These are phyloP conservation scores for Ptychobarbus kaznakovi DNA, from an alignment of 2,797 vertebrate genomes.

Conservation along the genomic window DNA sequence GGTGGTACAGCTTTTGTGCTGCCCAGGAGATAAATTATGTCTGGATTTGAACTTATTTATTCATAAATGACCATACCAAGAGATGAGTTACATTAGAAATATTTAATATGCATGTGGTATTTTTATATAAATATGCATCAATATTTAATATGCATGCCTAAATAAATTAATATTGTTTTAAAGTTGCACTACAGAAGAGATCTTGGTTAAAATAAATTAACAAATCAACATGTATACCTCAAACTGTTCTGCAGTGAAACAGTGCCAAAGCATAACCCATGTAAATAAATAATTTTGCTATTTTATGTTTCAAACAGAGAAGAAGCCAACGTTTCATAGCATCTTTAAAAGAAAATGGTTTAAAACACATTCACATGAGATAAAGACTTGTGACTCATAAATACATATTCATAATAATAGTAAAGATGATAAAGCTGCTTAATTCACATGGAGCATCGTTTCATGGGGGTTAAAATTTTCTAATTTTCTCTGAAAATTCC, in stretches of 20 bases:
- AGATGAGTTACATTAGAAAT: slow-evolving; percentile 26
- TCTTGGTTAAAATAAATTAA: neutral
- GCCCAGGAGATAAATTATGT: slow-evolving; percentile 30
- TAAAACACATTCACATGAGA: slow-evolving; percentile 1
- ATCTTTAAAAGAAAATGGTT: neutral
- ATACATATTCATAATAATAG: neutral
- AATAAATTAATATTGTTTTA: neutral
- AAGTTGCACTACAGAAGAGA: neutral
- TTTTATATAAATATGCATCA: too few relatives aligned
- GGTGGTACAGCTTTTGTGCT: slow-evolving; percentile 22
- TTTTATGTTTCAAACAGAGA: neutral
- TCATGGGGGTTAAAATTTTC: neutral
- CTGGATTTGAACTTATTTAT: slow-evolving; percentile 29
- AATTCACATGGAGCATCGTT: neutral
- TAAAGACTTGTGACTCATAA: neutral
- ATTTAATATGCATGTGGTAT: slow-evolving; percentile 7
- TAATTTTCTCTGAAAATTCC: neutral
- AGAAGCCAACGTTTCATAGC: neutral
- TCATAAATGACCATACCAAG: slow-evolving; percentile 29
- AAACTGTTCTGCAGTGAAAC: neutral
- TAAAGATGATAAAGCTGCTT: neutral
- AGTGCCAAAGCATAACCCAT: neutral
- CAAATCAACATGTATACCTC: neutral
- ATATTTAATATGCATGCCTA: slow-evolving; percentile 9
- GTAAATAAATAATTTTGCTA: neutral